Base-by-base conservation (phyloP, 2,797 vertebrate species). In the Sebastolobus altivelis region DNA sequence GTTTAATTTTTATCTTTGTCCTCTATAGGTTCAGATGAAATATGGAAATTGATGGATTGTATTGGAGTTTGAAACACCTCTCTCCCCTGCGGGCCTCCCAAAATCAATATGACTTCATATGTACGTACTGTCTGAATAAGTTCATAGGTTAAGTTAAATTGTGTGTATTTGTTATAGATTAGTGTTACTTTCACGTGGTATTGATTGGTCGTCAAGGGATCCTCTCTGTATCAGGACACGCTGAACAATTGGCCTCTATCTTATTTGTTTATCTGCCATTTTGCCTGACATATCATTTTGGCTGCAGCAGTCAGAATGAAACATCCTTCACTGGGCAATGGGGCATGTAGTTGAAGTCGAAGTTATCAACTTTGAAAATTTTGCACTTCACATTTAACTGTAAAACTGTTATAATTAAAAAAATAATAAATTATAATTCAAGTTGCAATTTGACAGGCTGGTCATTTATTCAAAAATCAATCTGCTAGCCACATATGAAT, bases 1-100 rank as follows among this genome's bases (percentile, higher is more conserved):
- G 46, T 65, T 71, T 33, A 3, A 52, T 68, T 49, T 65, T 66
- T 73, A 71, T 77, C 68, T 82, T 81, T 80, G 59, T 76, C 11
- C 18, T 70, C 46, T 20, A 22, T 69, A 67, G 46, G 10, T 46
- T 38, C 46, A 73, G 43, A 9, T 16, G 18, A 65, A 60, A 78
- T 63, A 77, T 56, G 37, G 46, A 78, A 71, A 72, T 80, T 18
- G 18, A 72, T 37, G 5, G 22, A 69, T 31, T 11, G 4, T 65
- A 14, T n/a, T n/a, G 4, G 20, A 38, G 46, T 72, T 70, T 73
- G n/a, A 77, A 65, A 55, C 12, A 56, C 29, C 20, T 12, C 25
- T 35, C 33, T 67, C 1, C 2, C 16, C 4, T 40, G 10, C 22
- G 12, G 13, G 6, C 25, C 5, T 77, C 27, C 11, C 9, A 5